phyloP scores from a whole-genome alignment of 2,888 invertebrate genomes.

The Heliconius ethilla region DNA sequence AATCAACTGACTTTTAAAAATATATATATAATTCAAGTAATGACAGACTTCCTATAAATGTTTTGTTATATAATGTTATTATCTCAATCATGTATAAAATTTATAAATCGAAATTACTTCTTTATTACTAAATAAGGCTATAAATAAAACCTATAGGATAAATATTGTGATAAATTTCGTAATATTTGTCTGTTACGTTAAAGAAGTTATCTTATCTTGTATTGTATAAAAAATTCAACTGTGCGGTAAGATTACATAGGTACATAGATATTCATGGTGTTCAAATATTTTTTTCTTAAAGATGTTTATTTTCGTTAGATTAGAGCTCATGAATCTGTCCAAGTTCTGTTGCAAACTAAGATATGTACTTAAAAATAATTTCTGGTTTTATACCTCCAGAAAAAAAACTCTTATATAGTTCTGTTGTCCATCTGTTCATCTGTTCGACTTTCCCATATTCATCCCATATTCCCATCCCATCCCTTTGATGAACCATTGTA shows the following conservation, averaged over 20 bases:
- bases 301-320: not conserved
- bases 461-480: no score
- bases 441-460: no score
- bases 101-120: no score
- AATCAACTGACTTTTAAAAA: not conserved
- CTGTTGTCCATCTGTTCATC: no score
- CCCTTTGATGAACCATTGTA: no score
- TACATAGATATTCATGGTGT: not conserved
- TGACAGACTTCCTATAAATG: not conserved
- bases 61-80: not conserved
- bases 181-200: not conserved
- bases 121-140: no score
- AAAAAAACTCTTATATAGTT: no score
- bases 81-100: not conserved
- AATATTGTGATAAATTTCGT: not conserved
- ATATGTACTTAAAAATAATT: no score
- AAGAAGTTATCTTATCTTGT: not conserved
- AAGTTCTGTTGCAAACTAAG: not conserved
- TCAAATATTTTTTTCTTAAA: not conserved
- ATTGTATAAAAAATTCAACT: not conserved
- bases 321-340: not conserved
- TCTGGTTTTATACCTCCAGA: no score
- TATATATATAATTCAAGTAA: not conserved
- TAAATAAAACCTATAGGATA: not conserved
- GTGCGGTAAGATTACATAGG: no score